phyloP scores from a whole-genome alignment of 2,113 vertebrate species.

The Ovis canadensis region DNA sequence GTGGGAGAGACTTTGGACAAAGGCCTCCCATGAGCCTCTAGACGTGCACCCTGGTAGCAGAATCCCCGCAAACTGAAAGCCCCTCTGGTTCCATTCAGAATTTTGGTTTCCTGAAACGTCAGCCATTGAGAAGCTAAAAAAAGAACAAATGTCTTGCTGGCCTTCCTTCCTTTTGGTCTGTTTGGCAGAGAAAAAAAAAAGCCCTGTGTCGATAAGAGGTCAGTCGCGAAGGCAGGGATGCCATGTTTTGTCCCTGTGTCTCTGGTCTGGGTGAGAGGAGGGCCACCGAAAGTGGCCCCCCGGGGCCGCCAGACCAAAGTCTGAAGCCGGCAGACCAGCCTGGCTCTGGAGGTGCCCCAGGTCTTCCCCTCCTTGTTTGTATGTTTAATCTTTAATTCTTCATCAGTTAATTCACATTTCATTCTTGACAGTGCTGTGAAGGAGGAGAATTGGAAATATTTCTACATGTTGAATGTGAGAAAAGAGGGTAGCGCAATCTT shows the following conservation, averaged over 20 bases:
- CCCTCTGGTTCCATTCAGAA: slow-evolving; percentile 37
- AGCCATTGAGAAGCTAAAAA: slow-evolving; percentile 57
- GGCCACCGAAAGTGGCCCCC: not conserved
- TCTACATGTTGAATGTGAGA: not conserved
- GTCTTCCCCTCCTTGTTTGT: not conserved
- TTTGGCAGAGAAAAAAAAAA: slow-evolving; percentile 40
- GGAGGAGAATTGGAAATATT: not conserved
- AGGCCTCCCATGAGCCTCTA: not conserved
- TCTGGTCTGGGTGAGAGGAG: not conserved
- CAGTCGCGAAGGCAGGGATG: not conserved
- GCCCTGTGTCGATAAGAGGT: slow-evolving; percentile 29
- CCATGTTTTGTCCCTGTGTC: not conserved
- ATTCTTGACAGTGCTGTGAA: not conserved
- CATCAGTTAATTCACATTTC: not conserved
- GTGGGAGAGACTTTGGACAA: not conserved
- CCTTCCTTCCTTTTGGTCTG: slow-evolving; percentile 60
- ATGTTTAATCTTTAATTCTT: not conserved
- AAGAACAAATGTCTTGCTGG: slow-evolving; percentile 15
- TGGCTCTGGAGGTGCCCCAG: not conserved
- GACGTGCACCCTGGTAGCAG: too few relatives aligned
- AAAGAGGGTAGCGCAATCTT: not conserved
- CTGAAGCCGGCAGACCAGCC: not conserved
- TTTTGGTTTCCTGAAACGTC: slow-evolving; percentile 50
- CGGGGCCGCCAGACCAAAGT: not conserved
- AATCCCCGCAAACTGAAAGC: not conserved